Conservation (phyloP, 2,113 vertebrate species). For the human region GRCh38 chr20:60871001-60871500, state of each 20-base stretch:
- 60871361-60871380: neutral
- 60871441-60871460: neutral
- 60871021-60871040: no score
- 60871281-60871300: neutral
- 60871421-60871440: neutral
- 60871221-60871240: neutral
- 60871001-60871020: no score
- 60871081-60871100: no score
- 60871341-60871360: fast-evolving
- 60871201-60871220: neutral
- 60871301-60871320: fast-evolving
- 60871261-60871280: neutral
- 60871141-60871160: no score
- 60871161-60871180: no score
- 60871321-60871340: neutral
- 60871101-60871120: no score
- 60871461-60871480: fast-evolving
- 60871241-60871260: neutral
- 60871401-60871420: fast-evolving
- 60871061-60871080: no score
- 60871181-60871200: neutral
- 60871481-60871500: neutral
- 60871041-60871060: no score
- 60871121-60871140: no score
- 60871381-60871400: fast-evolving